A percentile compares a stretch with the other conserved stretches of the same genome.
Evolutionary conservation across 2,113 vertebrate genomes (phyloP).

Genomic region (Numida meleagris): DNA sequence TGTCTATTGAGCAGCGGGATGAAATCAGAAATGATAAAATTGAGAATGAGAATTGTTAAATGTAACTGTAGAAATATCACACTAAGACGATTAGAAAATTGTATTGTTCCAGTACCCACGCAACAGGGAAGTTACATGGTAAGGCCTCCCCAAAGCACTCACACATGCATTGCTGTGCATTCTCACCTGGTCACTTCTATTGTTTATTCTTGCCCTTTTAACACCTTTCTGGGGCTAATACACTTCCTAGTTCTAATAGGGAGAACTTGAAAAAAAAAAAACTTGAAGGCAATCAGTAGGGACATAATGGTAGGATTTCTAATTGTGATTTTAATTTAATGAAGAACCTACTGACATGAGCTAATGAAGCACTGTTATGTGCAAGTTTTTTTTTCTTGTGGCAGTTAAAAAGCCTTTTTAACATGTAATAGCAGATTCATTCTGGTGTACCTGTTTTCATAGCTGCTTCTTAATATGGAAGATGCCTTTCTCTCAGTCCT

Average conservation of each 20-base stretch:
- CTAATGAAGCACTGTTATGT: neutral
- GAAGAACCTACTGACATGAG: neutral
- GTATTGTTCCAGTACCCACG: neutral
- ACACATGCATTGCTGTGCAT: fast-evolving
- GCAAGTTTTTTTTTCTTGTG: neutral
- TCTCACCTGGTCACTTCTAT: neutral
- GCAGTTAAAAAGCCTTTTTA: neutral
- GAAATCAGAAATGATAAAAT: neutral
- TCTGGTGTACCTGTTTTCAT: neutral
- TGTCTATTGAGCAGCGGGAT: neutral
- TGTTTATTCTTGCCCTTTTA: neutral
- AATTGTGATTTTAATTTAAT: neutral
- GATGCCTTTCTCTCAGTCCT: neutral
- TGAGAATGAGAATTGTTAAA: neutral
- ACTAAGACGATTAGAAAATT: neutral
- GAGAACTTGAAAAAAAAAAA: neutral
- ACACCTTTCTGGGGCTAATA: neutral
- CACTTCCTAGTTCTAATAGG: too few species aligned
- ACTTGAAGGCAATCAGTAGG: neutral
- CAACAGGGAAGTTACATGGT: neutral
- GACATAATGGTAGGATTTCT: neutral
- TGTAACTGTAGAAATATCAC: neutral
- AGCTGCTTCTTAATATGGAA: neutral
- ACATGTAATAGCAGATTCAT: neutral
- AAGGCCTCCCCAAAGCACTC: neutral